These are phyloP conservation scores for Arctia plantaginis DNA, from an alignment of 2,888 invertebrate species.

Conservation along the genomic window DNA sequence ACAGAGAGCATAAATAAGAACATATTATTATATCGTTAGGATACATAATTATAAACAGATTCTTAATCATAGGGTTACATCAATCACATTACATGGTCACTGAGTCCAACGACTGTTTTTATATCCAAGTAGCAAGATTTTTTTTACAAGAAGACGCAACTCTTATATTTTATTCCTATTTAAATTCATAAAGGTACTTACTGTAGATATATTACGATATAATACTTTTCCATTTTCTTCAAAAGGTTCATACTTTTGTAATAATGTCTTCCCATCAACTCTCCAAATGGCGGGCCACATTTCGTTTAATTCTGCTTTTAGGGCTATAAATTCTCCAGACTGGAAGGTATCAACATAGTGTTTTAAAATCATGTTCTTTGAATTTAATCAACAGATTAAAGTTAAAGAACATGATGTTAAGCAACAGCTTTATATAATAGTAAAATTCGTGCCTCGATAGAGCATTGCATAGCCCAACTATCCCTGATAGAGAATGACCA, in stretches of 20 bases:
- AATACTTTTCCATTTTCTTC: conserved; percentile 93
- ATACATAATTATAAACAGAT: not conserved
- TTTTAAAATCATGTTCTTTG: not conserved
- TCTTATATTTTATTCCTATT: not conserved
- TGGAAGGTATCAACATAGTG: conserved; percentile 75
- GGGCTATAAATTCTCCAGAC: conserved; percentile 96
- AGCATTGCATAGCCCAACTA: not conserved
- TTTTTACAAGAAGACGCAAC: not conserved
- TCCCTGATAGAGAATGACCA: not conserved
- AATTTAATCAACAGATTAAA: too few species aligned
- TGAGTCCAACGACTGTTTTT: not conserved
- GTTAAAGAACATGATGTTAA: too few species aligned
- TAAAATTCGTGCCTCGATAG: not conserved
- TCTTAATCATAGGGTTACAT: not conserved
- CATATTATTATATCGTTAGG: not conserved
- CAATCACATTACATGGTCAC: not conserved
- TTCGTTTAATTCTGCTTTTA: conserved; percentile 92
- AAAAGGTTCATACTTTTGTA: conserved; percentile 94
- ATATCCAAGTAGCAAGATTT: not conserved
- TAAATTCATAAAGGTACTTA: conserved; percentile 73
- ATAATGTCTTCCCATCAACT: conserved; percentile 93
- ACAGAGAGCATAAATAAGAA: not conserved
- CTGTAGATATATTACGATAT: conserved; percentile 95
- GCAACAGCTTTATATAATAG: too few species aligned
- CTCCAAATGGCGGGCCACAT: conserved; percentile 96